phyloP scores from a whole-genome alignment of 37 sponge, comb jelly and placozoan genomes.

The Ianthella basta region DNA sequence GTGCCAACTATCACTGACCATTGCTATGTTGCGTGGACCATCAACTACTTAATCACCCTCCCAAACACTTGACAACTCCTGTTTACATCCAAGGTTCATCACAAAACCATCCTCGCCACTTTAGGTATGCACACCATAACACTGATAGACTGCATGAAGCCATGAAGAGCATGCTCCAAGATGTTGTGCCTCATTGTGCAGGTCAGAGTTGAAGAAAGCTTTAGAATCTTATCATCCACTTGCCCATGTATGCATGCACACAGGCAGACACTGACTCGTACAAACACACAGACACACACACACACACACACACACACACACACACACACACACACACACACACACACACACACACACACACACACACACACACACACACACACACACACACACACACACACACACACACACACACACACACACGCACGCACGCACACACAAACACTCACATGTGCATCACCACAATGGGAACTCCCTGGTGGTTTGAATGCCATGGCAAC shows the following conservation, averaged over 20 bases:
- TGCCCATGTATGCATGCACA: background rate
- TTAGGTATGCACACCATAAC: no score
- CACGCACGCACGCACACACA: slow-evolving; percentile 14
- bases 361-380: slow-evolving; percentile 15
- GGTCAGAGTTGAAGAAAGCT: no score
- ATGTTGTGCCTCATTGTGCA: no score
- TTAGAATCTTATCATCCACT: no score
- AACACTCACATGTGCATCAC: background rate
- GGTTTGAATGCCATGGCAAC: slow-evolving; percentile 41
- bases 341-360: slow-evolving; percentile 12
- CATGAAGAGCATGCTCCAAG: no score
- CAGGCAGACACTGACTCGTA: background rate
- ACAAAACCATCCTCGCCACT: no score
- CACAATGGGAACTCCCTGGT: background rate
- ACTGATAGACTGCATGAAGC: no score
- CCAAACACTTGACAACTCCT: no score
- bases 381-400: slow-evolving; percentile 11
- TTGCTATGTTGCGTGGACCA: no score
- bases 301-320: slow-evolving; percentile 2
- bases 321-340: slow-evolving; percentile 15
- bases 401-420: slow-evolving; percentile 1
- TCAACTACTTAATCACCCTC: no score
- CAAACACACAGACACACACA: background rate
- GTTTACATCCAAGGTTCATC: no score
- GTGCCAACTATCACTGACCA: no score